Evolutionary conservation across 1,140 invertebrate genomes (phyloP).

Genomic region (Eriocheir sinensis): DNA sequence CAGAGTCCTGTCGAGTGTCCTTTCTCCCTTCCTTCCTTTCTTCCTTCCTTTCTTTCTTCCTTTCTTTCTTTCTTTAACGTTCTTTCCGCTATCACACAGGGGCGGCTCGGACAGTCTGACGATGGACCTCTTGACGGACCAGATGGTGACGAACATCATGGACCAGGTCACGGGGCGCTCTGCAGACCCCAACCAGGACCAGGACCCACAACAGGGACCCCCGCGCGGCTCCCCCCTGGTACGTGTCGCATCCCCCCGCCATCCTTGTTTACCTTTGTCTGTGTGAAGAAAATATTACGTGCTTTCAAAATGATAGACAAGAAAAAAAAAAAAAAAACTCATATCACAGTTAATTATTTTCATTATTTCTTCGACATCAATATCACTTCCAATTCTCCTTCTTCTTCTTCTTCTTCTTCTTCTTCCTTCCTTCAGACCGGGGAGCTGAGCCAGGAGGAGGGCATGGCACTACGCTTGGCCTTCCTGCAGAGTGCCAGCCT

Average conservation of each 20-base stretch:
- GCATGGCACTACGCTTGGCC: constrained; percentile 82
- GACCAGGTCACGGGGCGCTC: constrained; percentile 82
- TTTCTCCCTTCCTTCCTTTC: too few species aligned
- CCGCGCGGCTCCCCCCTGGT: constrained; percentile 33
- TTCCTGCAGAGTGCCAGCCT: constrained; percentile 85
- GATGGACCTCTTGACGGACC: constrained; percentile 83
- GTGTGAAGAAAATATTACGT: too few species aligned
- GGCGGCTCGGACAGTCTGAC: constrained; percentile 80
- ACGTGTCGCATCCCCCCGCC: background rate
- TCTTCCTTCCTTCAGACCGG: constrained; percentile 61
- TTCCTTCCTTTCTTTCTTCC: too few species aligned
- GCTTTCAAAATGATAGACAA: too few species aligned
- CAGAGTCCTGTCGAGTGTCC: too few species aligned
- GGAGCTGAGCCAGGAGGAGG: constrained; percentile 82
- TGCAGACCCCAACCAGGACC: constrained; percentile 79
- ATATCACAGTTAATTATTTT: too few species aligned
- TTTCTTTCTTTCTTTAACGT: too few species aligned
- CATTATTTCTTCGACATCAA: too few species aligned
- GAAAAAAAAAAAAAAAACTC: too few species aligned
- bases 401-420: too few species aligned
- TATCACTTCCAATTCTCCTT: too few species aligned
- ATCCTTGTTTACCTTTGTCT: too few species aligned
- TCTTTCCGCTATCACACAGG: constrained; percentile 30
- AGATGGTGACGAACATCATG: constrained; percentile 84
- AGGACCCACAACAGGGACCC: constrained; percentile 12